Evolutionary conservation across 2,113 vertebrate genomes (phyloP).

Genomic region (Castor canadensis): DNA sequence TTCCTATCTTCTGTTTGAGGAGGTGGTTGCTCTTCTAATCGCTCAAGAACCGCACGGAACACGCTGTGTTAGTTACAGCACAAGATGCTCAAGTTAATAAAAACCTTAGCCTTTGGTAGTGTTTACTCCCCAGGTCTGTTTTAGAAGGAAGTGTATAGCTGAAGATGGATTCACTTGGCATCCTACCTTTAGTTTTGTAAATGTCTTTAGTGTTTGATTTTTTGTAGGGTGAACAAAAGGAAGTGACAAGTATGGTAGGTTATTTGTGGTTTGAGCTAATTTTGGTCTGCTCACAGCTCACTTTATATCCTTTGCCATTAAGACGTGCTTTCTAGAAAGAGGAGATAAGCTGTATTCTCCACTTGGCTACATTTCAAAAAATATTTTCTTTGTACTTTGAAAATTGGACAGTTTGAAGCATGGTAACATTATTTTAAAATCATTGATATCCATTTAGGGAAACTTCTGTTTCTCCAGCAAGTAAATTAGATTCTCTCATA

Average conservation of each 20-base stretch:
- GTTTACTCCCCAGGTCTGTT: not conserved
- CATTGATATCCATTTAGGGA: not conserved
- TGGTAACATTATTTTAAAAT: slow-evolving; percentile 4
- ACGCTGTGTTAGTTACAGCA: not conserved
- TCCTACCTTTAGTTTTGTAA: slow-evolving; percentile 39
- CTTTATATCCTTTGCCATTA: slow-evolving; percentile 66
- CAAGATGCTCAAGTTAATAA: not conserved
- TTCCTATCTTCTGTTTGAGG: slow-evolving; percentile 40
- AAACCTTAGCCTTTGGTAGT: not conserved
- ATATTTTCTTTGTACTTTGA: not conserved
- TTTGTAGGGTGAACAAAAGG: slow-evolving; percentile 67
- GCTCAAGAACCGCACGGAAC: not conserved
- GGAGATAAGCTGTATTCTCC: slow-evolving; percentile 46
- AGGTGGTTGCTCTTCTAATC: slow-evolving; percentile 52
- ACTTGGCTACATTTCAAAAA: slow-evolving; percentile 41
- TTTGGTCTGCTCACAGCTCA: slow-evolving; percentile 72
- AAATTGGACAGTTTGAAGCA: slow-evolving; percentile 31
- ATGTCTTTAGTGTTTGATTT: slow-evolving; percentile 48
- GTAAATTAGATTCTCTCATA: not conserved
- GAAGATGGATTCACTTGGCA: not conserved
- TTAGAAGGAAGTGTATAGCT: not conserved
- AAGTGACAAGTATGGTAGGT: slow-evolving; percentile 69
- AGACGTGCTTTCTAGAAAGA: slow-evolving; percentile 76
- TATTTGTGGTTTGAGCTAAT: slow-evolving; percentile 77
- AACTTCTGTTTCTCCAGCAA: not conserved